Evolutionary conservation across 2,797 vertebrate genomes (phyloP).

Genomic region (Leuciscus waleckii): DNA sequence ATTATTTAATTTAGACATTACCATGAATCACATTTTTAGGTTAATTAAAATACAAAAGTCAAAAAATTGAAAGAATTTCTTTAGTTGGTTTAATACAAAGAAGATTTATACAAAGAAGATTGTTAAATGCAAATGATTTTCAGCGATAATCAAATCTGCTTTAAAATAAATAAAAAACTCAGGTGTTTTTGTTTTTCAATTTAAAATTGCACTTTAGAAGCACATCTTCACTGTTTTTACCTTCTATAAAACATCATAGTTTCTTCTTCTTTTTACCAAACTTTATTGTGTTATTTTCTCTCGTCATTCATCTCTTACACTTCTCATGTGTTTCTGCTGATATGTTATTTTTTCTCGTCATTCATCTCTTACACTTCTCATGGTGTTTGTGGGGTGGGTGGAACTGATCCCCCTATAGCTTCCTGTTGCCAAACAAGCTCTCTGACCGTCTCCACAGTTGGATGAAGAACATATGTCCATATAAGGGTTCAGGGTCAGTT

Average conservation of each 20-base stretch:
- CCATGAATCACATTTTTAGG: not conserved
- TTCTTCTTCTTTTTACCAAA: not conserved
- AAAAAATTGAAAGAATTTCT: not conserved
- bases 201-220: not conserved
- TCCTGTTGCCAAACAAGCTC: constrained; percentile 23
- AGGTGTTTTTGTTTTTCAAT: not conserved
- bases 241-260: not conserved
- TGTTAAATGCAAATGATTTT: too few relatives aligned
- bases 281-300: not conserved
- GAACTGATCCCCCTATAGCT: not conserved
- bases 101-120: not conserved
- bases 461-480: constrained; percentile 4
- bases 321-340: not conserved
- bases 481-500: constrained; percentile 5
- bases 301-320: not conserved
- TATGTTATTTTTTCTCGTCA: not conserved
- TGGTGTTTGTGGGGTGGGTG: not conserved
- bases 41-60: not conserved
- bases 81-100: not conserved
- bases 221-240: not conserved
- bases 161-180: not conserved
- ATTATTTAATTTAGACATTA: not conserved
- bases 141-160: not conserved
- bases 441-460: not conserved
- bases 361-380: not conserved